Evolutionary conservation across 2,797 vertebrate species (phyloP).

Genomic region (Sebastes itinus): DNA sequence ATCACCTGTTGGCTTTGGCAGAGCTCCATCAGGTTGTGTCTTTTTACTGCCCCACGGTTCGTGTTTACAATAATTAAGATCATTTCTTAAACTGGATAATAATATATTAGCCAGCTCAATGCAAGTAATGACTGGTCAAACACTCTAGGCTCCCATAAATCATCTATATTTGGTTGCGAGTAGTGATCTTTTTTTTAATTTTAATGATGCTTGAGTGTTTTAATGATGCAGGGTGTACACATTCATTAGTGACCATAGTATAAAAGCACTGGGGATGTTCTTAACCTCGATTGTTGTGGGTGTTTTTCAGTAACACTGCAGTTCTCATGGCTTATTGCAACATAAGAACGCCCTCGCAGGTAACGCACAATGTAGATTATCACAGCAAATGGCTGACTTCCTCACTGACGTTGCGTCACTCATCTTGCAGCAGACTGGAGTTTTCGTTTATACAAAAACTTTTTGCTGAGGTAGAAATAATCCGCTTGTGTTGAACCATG

Average conservation of each 20-base stretch:
- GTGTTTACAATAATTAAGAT: conserved; percentile 49
- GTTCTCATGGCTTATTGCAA: not conserved
- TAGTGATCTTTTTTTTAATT: not conserved
- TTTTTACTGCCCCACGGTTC: conserved; percentile 1
- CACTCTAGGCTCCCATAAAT: not conserved
- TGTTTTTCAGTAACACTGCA: not conserved
- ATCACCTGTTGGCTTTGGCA: conserved; percentile 26
- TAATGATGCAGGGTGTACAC: not conserved
- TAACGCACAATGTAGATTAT: not conserved
- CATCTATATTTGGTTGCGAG: conserved; percentile 3
- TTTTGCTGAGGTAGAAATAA: conserved; percentile 29
- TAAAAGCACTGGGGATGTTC: not conserved
- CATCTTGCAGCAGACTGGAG: conserved; percentile 11
- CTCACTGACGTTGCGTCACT: not conserved
- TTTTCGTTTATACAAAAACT: conserved; percentile 8
- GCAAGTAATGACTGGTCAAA: not conserved
- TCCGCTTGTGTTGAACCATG: conserved; percentile 1
- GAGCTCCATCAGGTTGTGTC: conserved; percentile 2
- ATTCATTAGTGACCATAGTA: not conserved
- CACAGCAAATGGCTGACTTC: not conserved
- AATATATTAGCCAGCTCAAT: conserved; percentile 4
- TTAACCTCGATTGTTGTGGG: not conserved
- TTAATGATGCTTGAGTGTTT: not conserved
- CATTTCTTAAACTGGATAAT: conserved; percentile 15
- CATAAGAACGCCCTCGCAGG: not conserved